phyloP scores from a whole-genome alignment of 2,888 invertebrate species.

The Anthoptus insignis region DNA sequence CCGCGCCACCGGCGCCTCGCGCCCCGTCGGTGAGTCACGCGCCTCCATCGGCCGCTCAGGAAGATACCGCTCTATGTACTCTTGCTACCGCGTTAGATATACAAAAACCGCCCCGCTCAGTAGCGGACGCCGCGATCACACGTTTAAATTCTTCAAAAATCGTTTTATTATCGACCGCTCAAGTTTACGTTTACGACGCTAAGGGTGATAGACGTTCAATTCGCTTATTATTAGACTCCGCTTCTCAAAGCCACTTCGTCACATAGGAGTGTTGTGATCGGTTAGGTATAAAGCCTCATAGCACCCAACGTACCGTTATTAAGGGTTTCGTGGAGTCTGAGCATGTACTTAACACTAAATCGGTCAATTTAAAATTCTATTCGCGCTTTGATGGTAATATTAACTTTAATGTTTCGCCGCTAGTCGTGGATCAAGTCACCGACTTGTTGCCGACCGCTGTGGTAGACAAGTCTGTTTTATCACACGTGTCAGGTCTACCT shows the following conservation, averaged over 20 bases:
- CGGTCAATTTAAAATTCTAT: slow-evolving; percentile 12
- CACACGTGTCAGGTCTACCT: slow-evolving; percentile 26
- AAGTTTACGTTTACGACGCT: slow-evolving; percentile 12
- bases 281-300: slow-evolving; percentile 22
- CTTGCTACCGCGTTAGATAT: slow-evolving; percentile 2
- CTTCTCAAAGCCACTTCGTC: slow-evolving; percentile 40
- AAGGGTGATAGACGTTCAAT: slow-evolving; percentile 24
- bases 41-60: background rate
- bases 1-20: background rate
- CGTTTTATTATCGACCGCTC: slow-evolving; percentile 33
- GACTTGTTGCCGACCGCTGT: slow-evolving; percentile 34
- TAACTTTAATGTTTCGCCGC: slow-evolving; percentile 29
- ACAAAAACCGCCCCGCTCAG: background rate
- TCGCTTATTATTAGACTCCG: slow-evolving; percentile 37
- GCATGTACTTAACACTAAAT: slow-evolving; percentile 21
- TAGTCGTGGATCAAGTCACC: slow-evolving; percentile 41
- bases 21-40: background rate
- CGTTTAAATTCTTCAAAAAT: background rate
- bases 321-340: slow-evolving; percentile 40
- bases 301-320: slow-evolving; percentile 5
- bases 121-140: background rate
- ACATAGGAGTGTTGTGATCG: slow-evolving; percentile 29
- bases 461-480: slow-evolving; percentile 19
- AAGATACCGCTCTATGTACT: slow-evolving; percentile 11
- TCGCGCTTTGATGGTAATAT: slow-evolving; percentile 35